phyloP scores from a whole-genome alignment of 2,888 invertebrate species.

The Andrena fulva region DNA sequence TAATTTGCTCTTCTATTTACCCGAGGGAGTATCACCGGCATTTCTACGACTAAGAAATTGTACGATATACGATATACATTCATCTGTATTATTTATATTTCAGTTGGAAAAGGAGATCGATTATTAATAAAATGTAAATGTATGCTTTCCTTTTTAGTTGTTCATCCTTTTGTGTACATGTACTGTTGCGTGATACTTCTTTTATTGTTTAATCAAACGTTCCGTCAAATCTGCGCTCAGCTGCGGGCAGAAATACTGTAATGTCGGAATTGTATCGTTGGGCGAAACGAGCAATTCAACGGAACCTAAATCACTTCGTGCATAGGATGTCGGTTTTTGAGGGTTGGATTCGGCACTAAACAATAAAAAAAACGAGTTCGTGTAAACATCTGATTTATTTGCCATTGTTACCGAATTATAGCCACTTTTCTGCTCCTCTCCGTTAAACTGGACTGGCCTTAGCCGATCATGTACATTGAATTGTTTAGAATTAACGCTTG shows the following conservation, averaged over 20 bases:
- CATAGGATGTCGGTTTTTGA: background rate
- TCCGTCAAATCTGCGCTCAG: background rate
- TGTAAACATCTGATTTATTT: background rate
- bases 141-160: conserved; percentile 70
- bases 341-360: background rate
- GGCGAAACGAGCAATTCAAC: background rate
- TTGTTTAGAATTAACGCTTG: too few species aligned
- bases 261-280: background rate
- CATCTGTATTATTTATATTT: conserved; percentile 76
- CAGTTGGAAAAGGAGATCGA: conserved; percentile 73
- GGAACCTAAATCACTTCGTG: background rate
- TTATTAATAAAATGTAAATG: conserved; percentile 78
- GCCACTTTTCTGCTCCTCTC: too few species aligned
- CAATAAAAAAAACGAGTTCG: background rate
- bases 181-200: conserved; percentile 7
- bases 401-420: background rate
- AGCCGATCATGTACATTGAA: too few species aligned
- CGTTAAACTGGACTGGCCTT: too few species aligned
- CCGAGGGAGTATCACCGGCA: conserved; percentile 44
- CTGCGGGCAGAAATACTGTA: background rate
- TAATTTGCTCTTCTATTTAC: conserved; percentile 49
- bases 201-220: background rate
- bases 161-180: conserved; percentile 54
- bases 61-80: conserved; percentile 71
- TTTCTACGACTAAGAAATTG: conserved; percentile 61